Evolutionary conservation across 2,888 invertebrate genomes (phyloP).

Genomic region (Holacanthella duospinosa): DNA sequence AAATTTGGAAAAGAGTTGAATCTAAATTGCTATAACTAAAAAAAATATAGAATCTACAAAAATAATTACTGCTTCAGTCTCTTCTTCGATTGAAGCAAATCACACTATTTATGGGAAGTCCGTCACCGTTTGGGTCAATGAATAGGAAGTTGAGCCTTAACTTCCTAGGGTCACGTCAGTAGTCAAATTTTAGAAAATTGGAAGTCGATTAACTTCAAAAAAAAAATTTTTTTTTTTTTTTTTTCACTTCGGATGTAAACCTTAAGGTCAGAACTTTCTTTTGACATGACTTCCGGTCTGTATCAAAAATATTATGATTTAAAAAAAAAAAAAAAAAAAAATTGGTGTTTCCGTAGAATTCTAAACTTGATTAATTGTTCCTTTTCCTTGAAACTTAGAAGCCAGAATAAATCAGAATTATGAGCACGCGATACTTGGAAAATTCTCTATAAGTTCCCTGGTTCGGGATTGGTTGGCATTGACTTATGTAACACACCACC

Average conservation of each 20-base stretch:
- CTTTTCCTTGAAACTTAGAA: neutral
- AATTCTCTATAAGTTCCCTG: neutral
- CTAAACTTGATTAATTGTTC: neutral
- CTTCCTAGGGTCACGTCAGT: conserved; percentile 2
- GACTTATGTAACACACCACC: too few species aligned
- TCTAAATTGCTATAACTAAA: neutral
- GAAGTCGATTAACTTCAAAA: too few species aligned
- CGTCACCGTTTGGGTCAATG: neutral
- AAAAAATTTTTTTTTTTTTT: neutral
- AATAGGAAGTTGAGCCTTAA: neutral
- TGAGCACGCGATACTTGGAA: neutral
- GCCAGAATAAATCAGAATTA: neutral
- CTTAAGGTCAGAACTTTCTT: neutral
- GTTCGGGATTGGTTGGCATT: too few species aligned
- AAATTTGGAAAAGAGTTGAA: neutral
- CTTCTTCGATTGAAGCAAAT: neutral
- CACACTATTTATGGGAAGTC: neutral
- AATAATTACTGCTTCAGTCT: neutral
- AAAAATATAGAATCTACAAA: neutral
- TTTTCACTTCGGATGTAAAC: neutral
- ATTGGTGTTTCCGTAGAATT: neutral
- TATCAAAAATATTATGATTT: neutral
- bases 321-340: neutral
- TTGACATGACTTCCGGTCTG: neutral
- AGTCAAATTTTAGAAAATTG: neutral